Evolutionary conservation across 2,113 vertebrate genomes (phyloP), one percentile per base, ranked within the genome.

Genomic region (Merops nubicus): DNA sequence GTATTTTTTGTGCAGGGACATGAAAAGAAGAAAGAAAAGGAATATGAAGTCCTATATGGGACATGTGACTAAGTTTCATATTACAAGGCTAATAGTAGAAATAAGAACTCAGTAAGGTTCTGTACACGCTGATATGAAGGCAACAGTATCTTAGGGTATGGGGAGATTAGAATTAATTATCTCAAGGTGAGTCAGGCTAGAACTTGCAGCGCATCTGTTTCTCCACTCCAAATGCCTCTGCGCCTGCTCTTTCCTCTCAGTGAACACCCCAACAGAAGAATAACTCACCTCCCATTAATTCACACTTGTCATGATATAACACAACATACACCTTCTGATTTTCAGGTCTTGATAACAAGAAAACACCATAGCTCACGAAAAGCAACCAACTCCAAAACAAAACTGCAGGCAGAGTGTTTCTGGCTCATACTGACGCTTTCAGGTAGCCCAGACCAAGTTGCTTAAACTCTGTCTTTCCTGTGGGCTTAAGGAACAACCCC

Each of bases 21-120:
- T 9, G 50, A 85, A 91, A 88, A 73, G 65, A 94, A 88, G 36
- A 79, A 82, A 91, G 26, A 91, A 60, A 81, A 78, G 19, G 53
- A 85, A 86, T 70, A 93, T 53, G 42, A 80, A 76, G 78, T 62
- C 70, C 54, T 36, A 38, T 5, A 65, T 12, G 12, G 26, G 33
- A 18, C 79, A 85, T 1, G 0, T 74, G 64, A 94, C 54, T 51
- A 36, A 69, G 92, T 77, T 91, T 96, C 86, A 69, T 81, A 84
- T 94, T 94, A 93, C 94, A 96, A n/a, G 8, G 53, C 70, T 96
- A 96, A 95, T 87, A 91, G 94, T 34, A 93, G 88, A 89, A 89
- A 79, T 69, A 75, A 84, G 59, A 95, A 79, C 69, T 75, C 62
- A 11, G 68, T 70, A 87, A 87, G 28, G n/a, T 85, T 95, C 60